Evolutionary conservation across 1,140 invertebrate genomes (phyloP).

Genomic region (Drosophila murphyi): DNA sequence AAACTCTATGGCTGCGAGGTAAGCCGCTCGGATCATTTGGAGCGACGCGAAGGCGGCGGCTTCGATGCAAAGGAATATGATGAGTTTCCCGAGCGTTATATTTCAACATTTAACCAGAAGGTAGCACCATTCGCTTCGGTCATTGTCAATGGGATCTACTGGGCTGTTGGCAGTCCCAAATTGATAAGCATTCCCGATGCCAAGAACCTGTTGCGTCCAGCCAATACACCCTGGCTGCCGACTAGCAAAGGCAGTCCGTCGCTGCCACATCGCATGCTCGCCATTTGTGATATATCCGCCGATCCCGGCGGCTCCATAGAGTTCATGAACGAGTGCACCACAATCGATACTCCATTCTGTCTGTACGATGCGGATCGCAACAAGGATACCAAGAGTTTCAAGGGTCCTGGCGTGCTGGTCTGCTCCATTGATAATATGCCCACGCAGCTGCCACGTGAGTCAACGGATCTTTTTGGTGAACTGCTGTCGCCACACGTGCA

Average conservation of each 20-base stretch:
- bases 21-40: slow-evolving; percentile 95
- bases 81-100: slow-evolving; percentile 95
- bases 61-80: slow-evolving; percentile 97
- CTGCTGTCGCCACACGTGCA: slow-evolving; percentile 94
- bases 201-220: slow-evolving; percentile 95
- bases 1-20: slow-evolving; percentile 98
- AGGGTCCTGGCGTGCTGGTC: slow-evolving; percentile 97
- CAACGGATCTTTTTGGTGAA: slow-evolving; percentile 99
- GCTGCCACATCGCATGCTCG: slow-evolving; percentile 95
- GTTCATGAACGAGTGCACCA: slow-evolving; percentile 99
- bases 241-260: slow-evolving; percentile 93
- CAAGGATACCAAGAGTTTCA: slow-evolving; percentile 98
- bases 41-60: slow-evolving; percentile 94
- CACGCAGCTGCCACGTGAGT: slow-evolving; percentile 97
- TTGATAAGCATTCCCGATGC: slow-evolving; percentile 98
- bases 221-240: slow-evolving; percentile 96
- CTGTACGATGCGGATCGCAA: slow-evolving; percentile 99
- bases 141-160: slow-evolving; percentile 99
- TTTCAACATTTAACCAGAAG: slow-evolving; percentile 98
- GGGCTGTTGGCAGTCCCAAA: slow-evolving; percentile 98
- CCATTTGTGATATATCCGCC: slow-evolving; percentile 99
- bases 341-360: slow-evolving; percentile 99
- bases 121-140: slow-evolving; percentile 99
- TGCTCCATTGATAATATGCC: slow-evolving; percentile 99
- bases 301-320: slow-evolving; percentile 99